phyloP scores from a whole-genome alignment of 2,888 invertebrate genomes.

The Caenorhabditis plicata region DNA sequence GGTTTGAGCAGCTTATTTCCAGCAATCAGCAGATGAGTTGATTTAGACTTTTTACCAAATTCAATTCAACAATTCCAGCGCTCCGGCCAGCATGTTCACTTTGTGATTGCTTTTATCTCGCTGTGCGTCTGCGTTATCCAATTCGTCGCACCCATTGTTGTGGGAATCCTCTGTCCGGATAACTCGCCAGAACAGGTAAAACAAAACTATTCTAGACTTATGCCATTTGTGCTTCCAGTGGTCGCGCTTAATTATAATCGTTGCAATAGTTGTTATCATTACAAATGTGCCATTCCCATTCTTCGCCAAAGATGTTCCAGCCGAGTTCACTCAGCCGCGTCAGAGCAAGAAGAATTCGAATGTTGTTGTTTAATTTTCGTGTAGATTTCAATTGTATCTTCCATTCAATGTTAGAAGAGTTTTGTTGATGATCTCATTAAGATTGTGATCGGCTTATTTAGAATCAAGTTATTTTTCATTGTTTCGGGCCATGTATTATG shows the following conservation, averaged over 20 bases:
- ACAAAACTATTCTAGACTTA: no score
- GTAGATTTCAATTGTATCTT: no score
- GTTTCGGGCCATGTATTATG: no score
- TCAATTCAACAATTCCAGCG: slow-evolving; percentile 10
- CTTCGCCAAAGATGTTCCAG: slow-evolving; percentile 9
- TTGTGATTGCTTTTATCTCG: slow-evolving; percentile 9
- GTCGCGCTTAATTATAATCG: slow-evolving; percentile 10
- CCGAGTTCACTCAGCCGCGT: slow-evolving; percentile 22
- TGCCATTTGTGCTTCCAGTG: slow-evolving; percentile 9
- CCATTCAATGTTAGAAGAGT: no score
- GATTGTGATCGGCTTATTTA: no score
- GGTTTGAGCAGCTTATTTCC: no score
- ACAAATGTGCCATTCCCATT: slow-evolving; percentile 18
- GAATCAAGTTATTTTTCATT: no score
- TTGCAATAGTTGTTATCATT: slow-evolving; percentile 4
- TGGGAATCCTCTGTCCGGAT: slow-evolving; percentile 17
- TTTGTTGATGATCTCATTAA: no score
- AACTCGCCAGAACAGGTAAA: slow-evolving; percentile 21
- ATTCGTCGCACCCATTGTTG: slow-evolving; percentile 13
- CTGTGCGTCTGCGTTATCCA: slow-evolving; percentile 8
- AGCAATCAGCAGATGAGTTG: no score
- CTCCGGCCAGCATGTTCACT: slow-evolving; percentile 19
- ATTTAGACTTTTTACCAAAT: not conserved
- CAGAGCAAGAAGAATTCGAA: not conserved
- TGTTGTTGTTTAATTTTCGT: no score